Evolutionary conservation across 1,140 invertebrate genomes (phyloP).

Genomic region (Grapholita molesta): DNA sequence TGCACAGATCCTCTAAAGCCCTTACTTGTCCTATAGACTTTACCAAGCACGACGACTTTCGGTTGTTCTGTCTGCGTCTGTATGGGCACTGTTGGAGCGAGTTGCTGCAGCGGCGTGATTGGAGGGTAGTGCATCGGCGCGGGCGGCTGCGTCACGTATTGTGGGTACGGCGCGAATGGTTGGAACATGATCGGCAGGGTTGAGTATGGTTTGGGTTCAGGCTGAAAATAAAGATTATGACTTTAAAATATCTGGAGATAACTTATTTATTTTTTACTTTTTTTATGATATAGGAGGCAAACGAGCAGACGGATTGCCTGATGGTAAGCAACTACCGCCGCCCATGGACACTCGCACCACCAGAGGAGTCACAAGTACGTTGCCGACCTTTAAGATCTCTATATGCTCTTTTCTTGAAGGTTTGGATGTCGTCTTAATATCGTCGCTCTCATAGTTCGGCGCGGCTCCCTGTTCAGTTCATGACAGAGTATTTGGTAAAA

Average conservation of each 20-base stretch:
- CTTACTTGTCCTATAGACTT: constrained; percentile 20
- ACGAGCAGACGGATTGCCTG: too few species aligned
- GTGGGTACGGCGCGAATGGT: constrained; percentile 61
- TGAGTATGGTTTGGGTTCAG: constrained; percentile 61
- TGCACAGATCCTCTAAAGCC: not conserved
- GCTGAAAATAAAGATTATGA: constrained; percentile 35
- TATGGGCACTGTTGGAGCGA: constrained; percentile 36
- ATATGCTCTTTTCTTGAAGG: too few species aligned
- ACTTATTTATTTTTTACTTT: too few species aligned
- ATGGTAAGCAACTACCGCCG: too few species aligned
- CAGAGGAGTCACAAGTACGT: too few species aligned
- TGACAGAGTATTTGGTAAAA: too few species aligned
- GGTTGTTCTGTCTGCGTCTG: constrained; percentile 52
- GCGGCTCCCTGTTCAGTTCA: too few species aligned
- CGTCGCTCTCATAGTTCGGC: too few species aligned
- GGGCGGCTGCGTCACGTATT: constrained; percentile 52
- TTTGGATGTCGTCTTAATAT: too few species aligned
- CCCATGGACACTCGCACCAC: too few species aligned
- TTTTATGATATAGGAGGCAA: too few species aligned
- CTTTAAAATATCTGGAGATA: not conserved
- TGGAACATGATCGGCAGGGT: constrained; percentile 66
- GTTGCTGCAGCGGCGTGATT: constrained; percentile 40
- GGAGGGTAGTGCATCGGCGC: constrained; percentile 66
- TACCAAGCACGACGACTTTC: constrained; percentile 66
- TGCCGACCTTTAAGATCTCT: too few species aligned